Percentiles rank a stretch among this genome's conserved stretches.
These are phyloP conservation scores for Torymus auratus DNA, from an alignment of 2,888 invertebrate genomes.

Conservation along the genomic window DNA sequence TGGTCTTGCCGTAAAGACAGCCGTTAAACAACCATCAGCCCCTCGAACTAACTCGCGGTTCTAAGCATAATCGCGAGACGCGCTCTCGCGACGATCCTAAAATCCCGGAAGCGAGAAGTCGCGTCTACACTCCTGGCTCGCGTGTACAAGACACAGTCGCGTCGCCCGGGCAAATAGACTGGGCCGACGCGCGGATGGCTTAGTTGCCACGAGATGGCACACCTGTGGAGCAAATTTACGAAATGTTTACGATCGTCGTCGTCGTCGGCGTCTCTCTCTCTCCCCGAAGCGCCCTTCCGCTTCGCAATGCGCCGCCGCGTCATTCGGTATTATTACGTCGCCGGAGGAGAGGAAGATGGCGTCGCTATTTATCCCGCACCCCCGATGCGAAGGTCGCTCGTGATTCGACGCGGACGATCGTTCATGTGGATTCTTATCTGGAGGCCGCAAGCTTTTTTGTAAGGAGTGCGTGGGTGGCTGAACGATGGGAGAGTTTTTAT, in stretches of 20 bases:
- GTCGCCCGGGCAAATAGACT: slow-evolving; percentile 70
- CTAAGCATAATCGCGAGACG: neutral
- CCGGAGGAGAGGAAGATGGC: too few relatives aligned
- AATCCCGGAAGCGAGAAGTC: slow-evolving; percentile 42
- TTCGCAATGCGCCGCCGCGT: slow-evolving; percentile 67
- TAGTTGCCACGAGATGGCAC: slow-evolving; percentile 73
- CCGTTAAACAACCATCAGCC: slow-evolving; percentile 35
- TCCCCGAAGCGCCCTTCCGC: slow-evolving; percentile 63
- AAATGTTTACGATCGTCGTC: slow-evolving; percentile 75
- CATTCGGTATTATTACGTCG: slow-evolving; percentile 71
- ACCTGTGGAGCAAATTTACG: slow-evolving; percentile 77
- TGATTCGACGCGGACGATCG: too few relatives aligned
- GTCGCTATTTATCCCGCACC: neutral
- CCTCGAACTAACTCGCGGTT: neutral
- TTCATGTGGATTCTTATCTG: too few relatives aligned
- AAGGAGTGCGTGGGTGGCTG: too few relatives aligned
- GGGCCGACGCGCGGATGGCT: slow-evolving; percentile 69
- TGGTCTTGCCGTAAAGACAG: neutral
- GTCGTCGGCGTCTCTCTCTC: slow-evolving; percentile 44
- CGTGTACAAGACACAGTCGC: slow-evolving; percentile 22
- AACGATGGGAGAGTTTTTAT: too few relatives aligned
- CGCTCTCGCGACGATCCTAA: slow-evolving; percentile 38
- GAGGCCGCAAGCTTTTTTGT: too few relatives aligned
- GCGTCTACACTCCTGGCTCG: slow-evolving; percentile 5
- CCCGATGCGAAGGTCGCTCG: neutral